phyloP scores from a whole-genome alignment of 2,888 invertebrate genomes.

The Acleris sparsana region DNA sequence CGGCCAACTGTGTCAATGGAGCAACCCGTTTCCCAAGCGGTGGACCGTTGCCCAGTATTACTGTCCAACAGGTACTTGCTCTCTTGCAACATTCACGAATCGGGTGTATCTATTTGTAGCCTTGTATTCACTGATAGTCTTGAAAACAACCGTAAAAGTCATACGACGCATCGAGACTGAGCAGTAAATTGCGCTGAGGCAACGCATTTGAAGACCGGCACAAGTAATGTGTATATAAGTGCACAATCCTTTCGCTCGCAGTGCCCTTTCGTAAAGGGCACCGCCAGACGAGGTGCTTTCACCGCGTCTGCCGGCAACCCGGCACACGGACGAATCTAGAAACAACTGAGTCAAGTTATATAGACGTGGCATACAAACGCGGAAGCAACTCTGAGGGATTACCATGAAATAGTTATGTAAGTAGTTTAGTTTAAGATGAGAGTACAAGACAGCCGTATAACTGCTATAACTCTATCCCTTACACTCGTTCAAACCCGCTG shows the following conservation, averaged over 20 bases:
- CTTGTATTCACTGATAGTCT: not conserved
- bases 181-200: not conserved
- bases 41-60: constrained; percentile 20
- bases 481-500: no score
- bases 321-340: not conserved
- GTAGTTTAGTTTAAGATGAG: no score
- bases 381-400: no score
- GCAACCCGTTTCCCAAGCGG: constrained; percentile 24
- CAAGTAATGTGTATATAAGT: not conserved
- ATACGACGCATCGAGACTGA: not conserved
- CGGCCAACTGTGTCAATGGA: constrained; percentile 34
- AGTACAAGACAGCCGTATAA: no score
- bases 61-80: no score
- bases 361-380: no score
- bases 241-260: not conserved
- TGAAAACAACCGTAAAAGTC: not conserved
- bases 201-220: not conserved
- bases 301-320: not conserved
- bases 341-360: no score
- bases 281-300: constrained; percentile 1
- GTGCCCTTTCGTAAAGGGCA: constrained; percentile 12
- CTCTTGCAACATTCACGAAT: no score
- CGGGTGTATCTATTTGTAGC: not conserved
- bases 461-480: no score
- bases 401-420: no score